Evolutionary conservation across 2,888 invertebrate species (phyloP).

Genomic region (Caenorhabditis japonica): DNA sequence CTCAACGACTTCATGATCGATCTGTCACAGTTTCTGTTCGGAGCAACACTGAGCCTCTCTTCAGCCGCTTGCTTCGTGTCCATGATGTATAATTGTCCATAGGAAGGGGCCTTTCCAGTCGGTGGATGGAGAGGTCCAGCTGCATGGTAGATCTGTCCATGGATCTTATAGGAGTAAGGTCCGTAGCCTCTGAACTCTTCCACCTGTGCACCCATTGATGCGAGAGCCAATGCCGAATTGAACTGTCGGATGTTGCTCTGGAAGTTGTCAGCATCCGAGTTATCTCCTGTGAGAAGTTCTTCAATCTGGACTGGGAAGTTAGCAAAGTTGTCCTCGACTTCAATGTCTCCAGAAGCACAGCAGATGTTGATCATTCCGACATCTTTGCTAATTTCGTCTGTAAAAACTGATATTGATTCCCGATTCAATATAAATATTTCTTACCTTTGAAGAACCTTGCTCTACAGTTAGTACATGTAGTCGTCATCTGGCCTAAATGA

Average conservation of each 20-base stretch:
- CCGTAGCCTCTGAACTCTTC: not conserved
- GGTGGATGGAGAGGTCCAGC: slow-evolving; percentile 6
- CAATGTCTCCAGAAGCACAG: not conserved
- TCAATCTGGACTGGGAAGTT: not conserved
- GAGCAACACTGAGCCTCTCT: slow-evolving; percentile 3
- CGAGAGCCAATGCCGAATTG: slow-evolving; percentile 19
- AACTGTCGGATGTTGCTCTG: slow-evolving; percentile 11
- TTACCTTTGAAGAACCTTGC: no score
- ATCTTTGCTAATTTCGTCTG: no score
- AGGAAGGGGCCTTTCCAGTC: not conserved
- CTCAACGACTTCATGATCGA: slow-evolving; percentile 25
- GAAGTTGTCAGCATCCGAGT: not conserved
- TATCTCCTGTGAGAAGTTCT: not conserved
- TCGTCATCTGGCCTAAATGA: no score
- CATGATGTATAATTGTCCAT: slow-evolving; percentile 24
- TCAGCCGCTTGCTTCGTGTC: slow-evolving; percentile 43
- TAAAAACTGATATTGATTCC: no score
- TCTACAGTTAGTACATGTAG: no score
- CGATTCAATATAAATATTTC: no score
- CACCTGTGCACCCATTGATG: not conserved
- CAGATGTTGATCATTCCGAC: slow-evolving; percentile 4
- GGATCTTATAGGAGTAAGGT: slow-evolving; percentile 1
- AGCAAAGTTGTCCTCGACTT: not conserved
- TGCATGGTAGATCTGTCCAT: slow-evolving; percentile 10
- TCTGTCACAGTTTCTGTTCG: slow-evolving; percentile 25